Evolutionary conservation across 2,113 vertebrate species (phyloP).

Genomic region (Tenrec ecaudatus): DNA sequence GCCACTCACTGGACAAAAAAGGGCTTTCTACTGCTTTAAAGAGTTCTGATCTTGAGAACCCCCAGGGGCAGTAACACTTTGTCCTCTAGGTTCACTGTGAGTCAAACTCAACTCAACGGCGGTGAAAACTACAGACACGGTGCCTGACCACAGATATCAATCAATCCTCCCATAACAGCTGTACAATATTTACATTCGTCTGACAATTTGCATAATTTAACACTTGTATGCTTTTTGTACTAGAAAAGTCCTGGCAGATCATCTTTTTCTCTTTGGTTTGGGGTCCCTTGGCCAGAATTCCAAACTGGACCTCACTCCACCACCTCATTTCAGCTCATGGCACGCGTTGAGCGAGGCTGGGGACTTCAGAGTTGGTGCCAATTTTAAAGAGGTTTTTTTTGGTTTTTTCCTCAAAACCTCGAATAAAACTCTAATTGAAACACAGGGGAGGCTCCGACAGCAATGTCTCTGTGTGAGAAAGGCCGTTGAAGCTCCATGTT

Average conservation of each 20-base stretch:
- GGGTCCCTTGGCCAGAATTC: neutral
- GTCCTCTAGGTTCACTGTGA: too few relatives aligned
- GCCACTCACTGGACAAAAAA: too few relatives aligned
- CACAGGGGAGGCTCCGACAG: neutral
- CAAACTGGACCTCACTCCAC: neutral
- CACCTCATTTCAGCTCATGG: neutral
- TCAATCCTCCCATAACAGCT: neutral
- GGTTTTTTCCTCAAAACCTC: neutral
- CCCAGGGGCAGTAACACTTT: too few relatives aligned
- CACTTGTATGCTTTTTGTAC: neutral
- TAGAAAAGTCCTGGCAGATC: neutral
- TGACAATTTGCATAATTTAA: neutral
- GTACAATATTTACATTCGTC: neutral
- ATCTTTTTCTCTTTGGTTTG: neutral
- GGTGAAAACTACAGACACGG: too few relatives aligned
- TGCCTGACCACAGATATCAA: neutral
- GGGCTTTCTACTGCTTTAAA: too few relatives aligned
- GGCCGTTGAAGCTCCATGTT: fast-evolving
- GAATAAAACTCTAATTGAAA: neutral
- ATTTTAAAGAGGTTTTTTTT: slow-evolving; percentile 1
- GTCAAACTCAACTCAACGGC: too few relatives aligned
- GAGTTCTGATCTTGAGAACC: too few relatives aligned
- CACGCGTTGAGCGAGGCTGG: neutral
- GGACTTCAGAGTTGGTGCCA: slow-evolving; percentile 36
- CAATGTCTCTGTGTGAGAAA: neutral